Percentiles rank a stretch among this genome's conserved stretches.
phyloP scores from a whole-genome alignment of 2,888 invertebrate genomes.

The Orthonevra nobilis region DNA sequence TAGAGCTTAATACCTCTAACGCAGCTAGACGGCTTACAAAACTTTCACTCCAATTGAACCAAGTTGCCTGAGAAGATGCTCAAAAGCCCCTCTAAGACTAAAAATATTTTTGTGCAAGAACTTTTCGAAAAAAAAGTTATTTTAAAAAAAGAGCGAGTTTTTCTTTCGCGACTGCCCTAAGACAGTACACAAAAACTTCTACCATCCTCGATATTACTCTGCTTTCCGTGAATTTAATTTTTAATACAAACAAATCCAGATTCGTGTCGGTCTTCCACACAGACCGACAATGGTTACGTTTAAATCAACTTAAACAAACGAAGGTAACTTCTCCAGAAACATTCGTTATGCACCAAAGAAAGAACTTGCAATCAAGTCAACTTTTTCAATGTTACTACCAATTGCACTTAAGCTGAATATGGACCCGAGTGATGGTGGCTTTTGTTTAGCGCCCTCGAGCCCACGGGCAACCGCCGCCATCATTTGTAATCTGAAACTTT shows the following conservation, averaged over 20 bases:
- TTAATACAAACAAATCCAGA: neutral
- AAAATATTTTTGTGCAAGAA: too few species aligned
- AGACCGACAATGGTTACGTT: neutral
- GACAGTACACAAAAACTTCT: too few species aligned
- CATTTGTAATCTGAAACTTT: constrained; percentile 64
- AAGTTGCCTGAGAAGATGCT: too few species aligned
- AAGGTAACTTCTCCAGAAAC: constrained; percentile 19
- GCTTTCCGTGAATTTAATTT: too few species aligned
- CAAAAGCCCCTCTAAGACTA: too few species aligned
- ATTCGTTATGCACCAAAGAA: constrained; percentile 30
- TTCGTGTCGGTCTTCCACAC: neutral
- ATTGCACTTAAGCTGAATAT: constrained; percentile 51
- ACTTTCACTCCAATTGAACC: too few species aligned
- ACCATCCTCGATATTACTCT: too few species aligned
- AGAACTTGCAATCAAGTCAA: constrained; percentile 34
- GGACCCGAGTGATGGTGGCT: constrained; percentile 11
- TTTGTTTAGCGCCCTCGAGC: constrained; percentile 17
- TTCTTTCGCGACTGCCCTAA: too few species aligned
- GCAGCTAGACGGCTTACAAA: too few species aligned
- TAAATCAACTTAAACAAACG: constrained; percentile 42
- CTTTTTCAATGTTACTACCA: constrained; percentile 46
- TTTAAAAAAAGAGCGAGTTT: too few species aligned
- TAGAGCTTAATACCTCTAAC: too few species aligned
- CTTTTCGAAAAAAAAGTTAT: too few species aligned
- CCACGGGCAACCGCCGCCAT: constrained; percentile 8